Evolutionary conservation across 1,140 invertebrate genomes (phyloP).

Genomic region (Antheraea mylitta): DNA sequence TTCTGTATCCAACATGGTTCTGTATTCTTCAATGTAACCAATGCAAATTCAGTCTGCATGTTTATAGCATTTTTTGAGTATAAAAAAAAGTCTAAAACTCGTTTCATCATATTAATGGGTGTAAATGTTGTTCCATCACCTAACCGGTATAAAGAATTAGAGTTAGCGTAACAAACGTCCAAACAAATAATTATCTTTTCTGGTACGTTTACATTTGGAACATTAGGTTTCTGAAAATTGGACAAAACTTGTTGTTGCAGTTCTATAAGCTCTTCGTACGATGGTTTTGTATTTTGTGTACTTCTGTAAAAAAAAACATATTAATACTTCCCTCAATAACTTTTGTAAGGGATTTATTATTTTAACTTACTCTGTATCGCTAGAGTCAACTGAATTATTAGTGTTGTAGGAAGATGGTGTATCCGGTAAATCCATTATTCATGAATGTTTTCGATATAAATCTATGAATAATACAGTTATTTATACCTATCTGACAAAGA

Average conservation of each 20-base stretch:
- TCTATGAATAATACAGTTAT: no score
- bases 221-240: slow-evolving; percentile 63
- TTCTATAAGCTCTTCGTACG: slow-evolving; percentile 39
- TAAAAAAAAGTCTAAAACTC: slow-evolving; percentile 83
- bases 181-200: slow-evolving; percentile 84
- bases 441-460: neutral
- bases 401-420: slow-evolving; percentile 29
- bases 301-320: slow-evolving; percentile 27
- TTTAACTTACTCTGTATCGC: slow-evolving; percentile 26
- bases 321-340: neutral
- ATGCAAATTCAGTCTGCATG: slow-evolving; percentile 83
- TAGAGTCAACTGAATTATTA: slow-evolving; percentile 19
- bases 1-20: slow-evolving; percentile 79
- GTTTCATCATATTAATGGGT: slow-evolving; percentile 82
- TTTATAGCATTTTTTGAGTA: slow-evolving; percentile 83
- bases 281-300: slow-evolving; percentile 13
- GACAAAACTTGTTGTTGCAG: slow-evolving; percentile 56
- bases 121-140: slow-evolving; percentile 80
- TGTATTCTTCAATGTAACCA: slow-evolving; percentile 81
- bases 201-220: slow-evolving; percentile 80
- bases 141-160: slow-evolving; percentile 77
- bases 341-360: neutral
- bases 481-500: no score
- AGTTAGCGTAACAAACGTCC: slow-evolving; percentile 82
- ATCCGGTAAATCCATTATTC: slow-evolving; percentile 43